phyloP scores from a whole-genome alignment of 2,113 vertebrate genomes.

The Xiphorhynchus elegans region DNA sequence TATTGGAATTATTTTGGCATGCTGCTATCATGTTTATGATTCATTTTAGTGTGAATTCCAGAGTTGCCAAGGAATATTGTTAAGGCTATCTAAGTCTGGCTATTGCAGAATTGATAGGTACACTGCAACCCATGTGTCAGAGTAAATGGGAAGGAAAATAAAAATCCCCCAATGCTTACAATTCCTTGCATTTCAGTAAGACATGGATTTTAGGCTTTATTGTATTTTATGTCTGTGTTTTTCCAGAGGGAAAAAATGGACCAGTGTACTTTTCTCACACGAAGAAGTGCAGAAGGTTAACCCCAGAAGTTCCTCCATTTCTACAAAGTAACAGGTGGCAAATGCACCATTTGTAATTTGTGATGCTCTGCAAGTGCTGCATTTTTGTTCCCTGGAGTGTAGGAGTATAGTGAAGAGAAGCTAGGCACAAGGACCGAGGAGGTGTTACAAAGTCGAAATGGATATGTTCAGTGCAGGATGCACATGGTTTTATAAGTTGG shows the following conservation, averaged over 20 bases:
- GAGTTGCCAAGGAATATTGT: conserved; percentile 21
- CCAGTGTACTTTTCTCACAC: background rate
- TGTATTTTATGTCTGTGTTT: background rate
- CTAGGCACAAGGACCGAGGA: background rate
- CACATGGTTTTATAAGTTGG: background rate
- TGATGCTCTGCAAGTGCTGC: background rate
- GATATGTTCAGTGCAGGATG: background rate
- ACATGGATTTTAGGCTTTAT: background rate
- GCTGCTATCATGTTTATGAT: conserved; percentile 32
- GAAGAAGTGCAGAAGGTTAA: background rate
- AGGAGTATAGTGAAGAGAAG: background rate
- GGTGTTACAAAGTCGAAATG: background rate
- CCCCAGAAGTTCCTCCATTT: background rate
- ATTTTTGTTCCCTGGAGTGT: background rate
- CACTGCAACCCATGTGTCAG: background rate
- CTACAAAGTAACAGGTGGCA: background rate
- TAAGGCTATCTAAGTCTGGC: background rate
- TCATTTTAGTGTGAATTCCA: conserved; percentile 28
- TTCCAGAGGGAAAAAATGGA: background rate
- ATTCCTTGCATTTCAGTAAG: background rate
- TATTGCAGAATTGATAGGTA: conserved; percentile 23
- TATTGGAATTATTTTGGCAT: background rate
- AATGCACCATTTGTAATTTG: background rate
- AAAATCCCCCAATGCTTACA: background rate
- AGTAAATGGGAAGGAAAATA: conserved; percentile 3